A percentile compares a stretch with the other conserved stretches of the same genome.
phyloP scores from a whole-genome alignment of 1,140 invertebrate species.

The Aphelinus atriplicis region DNA sequence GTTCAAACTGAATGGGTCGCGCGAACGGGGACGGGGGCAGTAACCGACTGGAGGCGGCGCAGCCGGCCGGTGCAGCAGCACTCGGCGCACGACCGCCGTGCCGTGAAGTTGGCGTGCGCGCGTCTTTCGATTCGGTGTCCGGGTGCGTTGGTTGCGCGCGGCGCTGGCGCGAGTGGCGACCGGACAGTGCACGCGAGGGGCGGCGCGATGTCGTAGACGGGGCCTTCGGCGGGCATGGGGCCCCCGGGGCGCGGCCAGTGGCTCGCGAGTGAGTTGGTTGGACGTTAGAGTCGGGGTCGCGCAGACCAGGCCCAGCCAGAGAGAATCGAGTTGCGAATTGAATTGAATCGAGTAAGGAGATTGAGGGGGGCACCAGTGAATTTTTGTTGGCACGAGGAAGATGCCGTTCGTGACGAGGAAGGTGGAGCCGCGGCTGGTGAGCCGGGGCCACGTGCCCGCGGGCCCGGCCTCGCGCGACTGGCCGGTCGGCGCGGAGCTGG shows the following conservation, averaged over 20 bases:
- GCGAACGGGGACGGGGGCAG: background rate
- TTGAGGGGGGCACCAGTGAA: conserved; percentile 1
- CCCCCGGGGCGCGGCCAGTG: no score
- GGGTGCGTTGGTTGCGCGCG: conserved; percentile 21
- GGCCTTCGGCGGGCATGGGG: background rate
- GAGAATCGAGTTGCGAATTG: background rate
- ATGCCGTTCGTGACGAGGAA: conserved; percentile 65
- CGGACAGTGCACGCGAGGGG: no score
- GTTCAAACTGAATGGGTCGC: conserved; percentile 5
- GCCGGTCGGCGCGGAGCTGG: conserved; percentile 64
- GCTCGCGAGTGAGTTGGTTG: no score
- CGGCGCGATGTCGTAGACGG: no score
- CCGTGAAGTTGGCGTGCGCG: conserved; percentile 27
- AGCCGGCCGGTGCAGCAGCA: conserved; percentile 48
- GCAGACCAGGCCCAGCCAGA: no score
- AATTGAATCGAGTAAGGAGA: background rate
- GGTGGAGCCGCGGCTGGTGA: conserved; percentile 61
- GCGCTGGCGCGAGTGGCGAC: no score
- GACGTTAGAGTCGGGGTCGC: no score
- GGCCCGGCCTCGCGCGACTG: conserved; percentile 55
- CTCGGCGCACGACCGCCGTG: conserved; percentile 52
- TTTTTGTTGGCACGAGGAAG: conserved; percentile 21
- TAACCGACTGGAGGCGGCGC: conserved; percentile 38
- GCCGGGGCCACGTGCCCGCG: conserved; percentile 62
- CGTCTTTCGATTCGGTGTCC: background rate